Percentiles rank a stretch among this genome's conserved stretches.
phyloP scores from a whole-genome alignment of 2,797 vertebrate genomes.

The Periophthalmus magnuspinnatus region DNA sequence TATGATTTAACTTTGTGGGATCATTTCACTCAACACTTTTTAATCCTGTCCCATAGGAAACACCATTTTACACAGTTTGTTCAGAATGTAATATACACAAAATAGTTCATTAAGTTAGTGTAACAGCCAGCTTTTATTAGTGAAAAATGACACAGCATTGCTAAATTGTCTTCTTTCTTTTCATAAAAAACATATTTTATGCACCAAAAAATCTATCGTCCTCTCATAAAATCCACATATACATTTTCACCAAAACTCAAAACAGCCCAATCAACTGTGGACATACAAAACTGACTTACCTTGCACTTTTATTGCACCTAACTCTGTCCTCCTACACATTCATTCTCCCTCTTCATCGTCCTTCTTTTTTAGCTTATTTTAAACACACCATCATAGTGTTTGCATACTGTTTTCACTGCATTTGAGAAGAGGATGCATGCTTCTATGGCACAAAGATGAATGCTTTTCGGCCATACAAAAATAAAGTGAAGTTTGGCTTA shows the following conservation, averaged over 20 bases:
- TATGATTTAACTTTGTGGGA: not conserved
- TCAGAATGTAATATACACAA: not conserved
- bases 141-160: constrained; percentile 1
- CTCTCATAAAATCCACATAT: not conserved
- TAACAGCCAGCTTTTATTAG: constrained; percentile 3
- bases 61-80: constrained; percentile 5
- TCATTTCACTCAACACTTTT: not conserved
- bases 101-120: constrained; percentile 3
- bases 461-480: constrained; percentile 29
- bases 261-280: constrained; percentile 3
- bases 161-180: not conserved
- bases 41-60: not conserved
- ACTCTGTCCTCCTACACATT: constrained; percentile 33
- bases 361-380: constrained; percentile 21
- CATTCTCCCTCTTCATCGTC: not conserved
- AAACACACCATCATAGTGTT: constrained; percentile 4
- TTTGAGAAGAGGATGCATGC: not conserved
- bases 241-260: constrained; percentile 25
- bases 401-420: not conserved
- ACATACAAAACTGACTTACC: constrained; percentile 15
- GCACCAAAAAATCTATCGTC: not conserved
- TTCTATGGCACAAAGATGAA: constrained; percentile 3
- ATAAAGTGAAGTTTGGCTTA: constrained; percentile 28
- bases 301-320: constrained; percentile 18
- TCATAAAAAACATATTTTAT: not conserved